Evolutionary conservation across 2,113 vertebrate genomes (phyloP).

Genomic region (Eonycteris spelaea): DNA sequence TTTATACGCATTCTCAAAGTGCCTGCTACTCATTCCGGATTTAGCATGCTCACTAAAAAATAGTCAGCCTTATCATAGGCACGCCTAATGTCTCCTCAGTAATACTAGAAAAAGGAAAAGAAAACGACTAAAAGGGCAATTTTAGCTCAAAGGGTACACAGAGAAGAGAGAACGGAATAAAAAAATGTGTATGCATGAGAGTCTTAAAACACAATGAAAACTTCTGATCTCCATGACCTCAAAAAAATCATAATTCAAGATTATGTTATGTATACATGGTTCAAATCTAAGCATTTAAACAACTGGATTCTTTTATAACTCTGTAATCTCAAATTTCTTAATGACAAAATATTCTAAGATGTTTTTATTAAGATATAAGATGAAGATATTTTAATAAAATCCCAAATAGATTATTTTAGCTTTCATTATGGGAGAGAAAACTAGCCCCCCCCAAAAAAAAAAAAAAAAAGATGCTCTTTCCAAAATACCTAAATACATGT

Average conservation of each 20-base stretch:
- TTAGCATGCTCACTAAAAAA: not conserved
- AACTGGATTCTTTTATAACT: not conserved
- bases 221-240: not conserved
- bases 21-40: not conserved
- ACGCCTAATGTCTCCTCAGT: not conserved
- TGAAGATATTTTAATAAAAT: not conserved
- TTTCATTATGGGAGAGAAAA: conserved; percentile 9
- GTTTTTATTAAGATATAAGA: not conserved
- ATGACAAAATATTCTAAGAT: not conserved
- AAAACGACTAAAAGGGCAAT: not conserved
- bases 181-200: not conserved
- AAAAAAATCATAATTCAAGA: not conserved
- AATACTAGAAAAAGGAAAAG: not conserved
- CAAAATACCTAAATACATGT: conserved; percentile 11
- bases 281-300: not conserved
- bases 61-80: not conserved
- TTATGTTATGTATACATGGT: not conserved
- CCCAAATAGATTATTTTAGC: not conserved
- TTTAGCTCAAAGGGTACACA: conserved; percentile 24
- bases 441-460: not conserved
- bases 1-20: not conserved
- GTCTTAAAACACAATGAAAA: not conserved
- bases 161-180: not conserved
- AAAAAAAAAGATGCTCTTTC: not conserved
- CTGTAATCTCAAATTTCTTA: not conserved